Evolutionary conservation across 1,140 invertebrate species (phyloP).

Genomic region (Myzus persicae): DNA sequence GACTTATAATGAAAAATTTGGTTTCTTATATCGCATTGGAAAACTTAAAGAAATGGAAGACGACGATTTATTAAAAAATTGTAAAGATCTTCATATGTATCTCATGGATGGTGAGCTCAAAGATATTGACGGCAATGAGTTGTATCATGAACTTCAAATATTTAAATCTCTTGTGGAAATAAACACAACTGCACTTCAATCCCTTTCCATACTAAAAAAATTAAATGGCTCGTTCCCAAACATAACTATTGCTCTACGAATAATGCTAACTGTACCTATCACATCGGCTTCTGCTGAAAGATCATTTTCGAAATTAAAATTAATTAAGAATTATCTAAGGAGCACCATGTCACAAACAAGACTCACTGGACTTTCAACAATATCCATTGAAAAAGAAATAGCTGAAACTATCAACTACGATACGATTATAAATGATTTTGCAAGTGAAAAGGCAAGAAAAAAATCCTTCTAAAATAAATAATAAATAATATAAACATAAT

Average conservation of each 20-base stretch:
- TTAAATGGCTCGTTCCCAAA: background rate
- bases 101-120: background rate
- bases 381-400: slow-evolving; percentile 9
- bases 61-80: background rate
- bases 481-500: no score
- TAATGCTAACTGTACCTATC: slow-evolving; percentile 1
- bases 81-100: background rate
- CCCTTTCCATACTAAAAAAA: background rate
- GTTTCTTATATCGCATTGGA: background rate
- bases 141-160: slow-evolving; percentile 8
- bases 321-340: background rate
- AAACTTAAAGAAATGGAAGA: slow-evolving; percentile 8
- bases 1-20: background rate
- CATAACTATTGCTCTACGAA: slow-evolving; percentile 1
- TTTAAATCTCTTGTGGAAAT: background rate
- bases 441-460: no score
- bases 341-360: slow-evolving; percentile 8
- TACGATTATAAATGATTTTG: no score
- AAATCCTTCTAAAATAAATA: no score
- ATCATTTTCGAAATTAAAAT: background rate
- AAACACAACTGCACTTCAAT: slow-evolving; percentile 3
- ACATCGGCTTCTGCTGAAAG: slow-evolving; percentile 5
- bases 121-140: background rate
- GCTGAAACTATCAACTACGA: no score
- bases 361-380: background rate